Percentiles rank a stretch among this genome's conserved stretches.
Evolutionary conservation across 2,797 vertebrate species (phyloP).

Genomic region (Myoxocephalus aenaeus): DNA sequence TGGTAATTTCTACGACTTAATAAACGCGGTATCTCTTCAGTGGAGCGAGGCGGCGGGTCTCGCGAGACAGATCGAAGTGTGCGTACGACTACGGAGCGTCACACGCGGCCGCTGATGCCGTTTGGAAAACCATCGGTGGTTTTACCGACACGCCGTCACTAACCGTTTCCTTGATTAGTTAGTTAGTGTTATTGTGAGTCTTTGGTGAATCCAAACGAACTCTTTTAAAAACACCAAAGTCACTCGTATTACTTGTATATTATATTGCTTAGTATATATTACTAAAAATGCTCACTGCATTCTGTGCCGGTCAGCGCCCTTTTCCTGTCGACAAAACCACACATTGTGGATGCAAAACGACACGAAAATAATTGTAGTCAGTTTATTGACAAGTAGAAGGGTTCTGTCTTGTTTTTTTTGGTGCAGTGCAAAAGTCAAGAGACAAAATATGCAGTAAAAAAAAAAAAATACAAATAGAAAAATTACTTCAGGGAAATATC

Average conservation of each 20-base stretch:
- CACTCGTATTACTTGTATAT: background rate
- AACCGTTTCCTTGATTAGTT: background rate
- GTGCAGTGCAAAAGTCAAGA: too few species aligned
- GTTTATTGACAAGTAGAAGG: background rate
- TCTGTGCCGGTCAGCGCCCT: background rate
- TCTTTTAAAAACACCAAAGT: background rate
- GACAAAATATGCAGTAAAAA: too few species aligned
- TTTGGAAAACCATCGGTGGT: background rate
- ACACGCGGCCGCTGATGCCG: background rate
- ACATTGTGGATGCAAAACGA: background rate
- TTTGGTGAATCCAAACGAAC: background rate
- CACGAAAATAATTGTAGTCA: background rate
- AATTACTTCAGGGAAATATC: too few species aligned
- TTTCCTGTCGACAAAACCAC: too few species aligned
- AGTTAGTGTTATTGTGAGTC: background rate
- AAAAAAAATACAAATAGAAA: too few species aligned
- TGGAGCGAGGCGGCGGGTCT: background rate
- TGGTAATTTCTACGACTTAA: conserved; percentile 2
- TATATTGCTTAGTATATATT: background rate
- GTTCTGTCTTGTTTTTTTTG: too few species aligned
- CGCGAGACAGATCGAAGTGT: background rate
- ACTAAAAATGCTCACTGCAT: background rate
- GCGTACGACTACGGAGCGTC: background rate
- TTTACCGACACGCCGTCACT: background rate
- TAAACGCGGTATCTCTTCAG: background rate